Percentiles rank a stretch among this genome's conserved stretches.
Conservation (phyloP, 2,113 vertebrate genomes). For the Pavo muticus region DNA sequence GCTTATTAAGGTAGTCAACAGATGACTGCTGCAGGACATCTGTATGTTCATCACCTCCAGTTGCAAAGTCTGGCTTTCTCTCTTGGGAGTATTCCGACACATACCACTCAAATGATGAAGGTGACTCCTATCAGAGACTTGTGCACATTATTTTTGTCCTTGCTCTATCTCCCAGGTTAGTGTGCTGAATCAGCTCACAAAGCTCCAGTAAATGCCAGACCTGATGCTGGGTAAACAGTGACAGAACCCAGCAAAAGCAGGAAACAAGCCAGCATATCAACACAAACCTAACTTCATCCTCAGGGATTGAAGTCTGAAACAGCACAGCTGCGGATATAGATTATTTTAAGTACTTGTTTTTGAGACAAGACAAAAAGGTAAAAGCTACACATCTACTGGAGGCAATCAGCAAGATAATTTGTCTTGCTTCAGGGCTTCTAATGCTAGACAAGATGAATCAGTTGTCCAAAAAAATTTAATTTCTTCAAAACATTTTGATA, state of each 20-base stretch:
- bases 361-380: not conserved
- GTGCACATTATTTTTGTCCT: not conserved
- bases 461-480: not conserved
- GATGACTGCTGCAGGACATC: not conserved
- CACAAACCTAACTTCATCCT: not conserved
- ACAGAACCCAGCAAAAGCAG: not conserved
- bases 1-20: not conserved
- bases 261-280: not conserved
- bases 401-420: not conserved
- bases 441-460: not conserved
- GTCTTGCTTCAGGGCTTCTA: not conserved
- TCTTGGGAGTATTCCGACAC: not conserved
- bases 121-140: not conserved
- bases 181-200: not conserved
- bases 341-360: not conserved
- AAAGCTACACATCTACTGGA: not conserved
- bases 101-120: not conserved
- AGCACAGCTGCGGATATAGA: not conserved
- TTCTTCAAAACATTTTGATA: not conserved
- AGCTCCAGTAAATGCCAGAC: accelerated
- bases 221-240: not conserved
- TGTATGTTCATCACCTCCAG: not conserved
- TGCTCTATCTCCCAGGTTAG: not conserved
- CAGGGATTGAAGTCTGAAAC: not conserved
- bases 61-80: not conserved